phyloP scores from a whole-genome alignment of 2,797 vertebrate genomes.

The Luscinia megarhynchos region DNA sequence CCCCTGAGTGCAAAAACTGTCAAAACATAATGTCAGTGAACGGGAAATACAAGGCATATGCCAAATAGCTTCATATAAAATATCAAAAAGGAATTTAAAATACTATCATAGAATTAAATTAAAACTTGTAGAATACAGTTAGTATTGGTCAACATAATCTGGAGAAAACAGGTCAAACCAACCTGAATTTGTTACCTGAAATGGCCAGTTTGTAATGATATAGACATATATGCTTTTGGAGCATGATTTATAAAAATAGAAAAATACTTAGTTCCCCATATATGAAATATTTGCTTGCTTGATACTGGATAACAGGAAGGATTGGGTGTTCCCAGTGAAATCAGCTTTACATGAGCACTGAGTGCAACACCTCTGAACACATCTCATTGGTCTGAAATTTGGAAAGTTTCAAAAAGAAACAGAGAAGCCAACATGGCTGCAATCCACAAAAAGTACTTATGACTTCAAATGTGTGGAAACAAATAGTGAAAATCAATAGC shows the following conservation, averaged over 20 bases:
- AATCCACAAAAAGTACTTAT: background rate
- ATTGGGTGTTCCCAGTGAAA: background rate
- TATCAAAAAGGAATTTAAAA: background rate
- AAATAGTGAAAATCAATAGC: background rate
- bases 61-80: background rate
- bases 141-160: background rate
- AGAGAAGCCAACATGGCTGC: background rate
- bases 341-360: background rate
- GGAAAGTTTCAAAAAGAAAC: background rate
- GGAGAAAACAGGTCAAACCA: background rate
- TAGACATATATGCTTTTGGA: background rate
- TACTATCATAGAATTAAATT: background rate
- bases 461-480: background rate
- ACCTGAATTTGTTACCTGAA: background rate
- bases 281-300: background rate
- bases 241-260: background rate
- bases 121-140: background rate
- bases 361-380: fast-evolving
- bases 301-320: background rate
- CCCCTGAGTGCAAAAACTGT: background rate
- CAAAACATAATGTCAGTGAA: background rate
- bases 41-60: background rate
- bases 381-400: background rate
- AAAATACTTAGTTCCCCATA: background rate
- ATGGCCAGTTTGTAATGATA: background rate